Conservation (phyloP, 2,888 invertebrate genomes). For the Therioaphis trifolii region DNA sequence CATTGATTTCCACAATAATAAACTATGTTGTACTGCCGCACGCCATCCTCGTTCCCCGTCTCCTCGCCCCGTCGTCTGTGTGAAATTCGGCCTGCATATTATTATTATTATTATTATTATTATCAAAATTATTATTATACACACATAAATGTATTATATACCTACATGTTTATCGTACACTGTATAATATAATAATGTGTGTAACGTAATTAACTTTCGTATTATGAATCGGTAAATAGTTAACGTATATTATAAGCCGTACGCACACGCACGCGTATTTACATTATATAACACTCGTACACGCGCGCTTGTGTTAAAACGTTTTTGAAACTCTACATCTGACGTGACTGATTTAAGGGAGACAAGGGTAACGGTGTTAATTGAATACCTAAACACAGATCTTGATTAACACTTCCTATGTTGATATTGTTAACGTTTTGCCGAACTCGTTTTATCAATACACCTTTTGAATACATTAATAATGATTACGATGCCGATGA, state of each 20-base stretch:
- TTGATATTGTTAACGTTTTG: background rate
- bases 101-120: no score
- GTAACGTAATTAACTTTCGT: constrained; percentile 19
- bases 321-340: constrained; percentile 32
- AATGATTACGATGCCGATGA: no score
- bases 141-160: background rate
- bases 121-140: no score
- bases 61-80: no score
- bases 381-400: constrained; percentile 14
- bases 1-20: no score
- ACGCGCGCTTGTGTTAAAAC: background rate
- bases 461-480: background rate
- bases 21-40: no score
- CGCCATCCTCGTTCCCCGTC: no score
- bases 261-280: no score
- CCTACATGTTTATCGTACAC: background rate
- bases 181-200: constrained; percentile 13
- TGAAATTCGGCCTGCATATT: no score
- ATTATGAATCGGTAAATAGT: constrained; percentile 31
- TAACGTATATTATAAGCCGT: background rate
- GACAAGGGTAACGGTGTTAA: constrained; percentile 21
- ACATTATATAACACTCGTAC: no score
- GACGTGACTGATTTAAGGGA: constrained; percentile 18
- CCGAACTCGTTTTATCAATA: background rate
- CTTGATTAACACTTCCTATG: constrained; percentile 19